Evolutionary conservation across 1,140 invertebrate species (phyloP).

Genomic region (Liolophura sinensis): DNA sequence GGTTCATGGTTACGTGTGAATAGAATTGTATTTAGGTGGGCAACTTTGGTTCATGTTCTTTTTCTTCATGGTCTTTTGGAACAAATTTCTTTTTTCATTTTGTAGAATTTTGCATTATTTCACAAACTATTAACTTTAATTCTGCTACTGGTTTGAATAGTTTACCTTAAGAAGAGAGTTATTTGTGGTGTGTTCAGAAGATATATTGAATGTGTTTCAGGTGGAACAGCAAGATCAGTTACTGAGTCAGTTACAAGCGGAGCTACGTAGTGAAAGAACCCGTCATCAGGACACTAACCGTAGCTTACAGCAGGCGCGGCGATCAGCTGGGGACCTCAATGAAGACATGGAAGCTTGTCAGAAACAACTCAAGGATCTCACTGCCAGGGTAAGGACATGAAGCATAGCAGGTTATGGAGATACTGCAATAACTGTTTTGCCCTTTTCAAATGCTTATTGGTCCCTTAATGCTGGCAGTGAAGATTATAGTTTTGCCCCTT

Average conservation of each 20-base stretch:
- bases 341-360: constrained; percentile 45
- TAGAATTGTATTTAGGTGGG: too few relatives aligned
- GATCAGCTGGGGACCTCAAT: constrained; percentile 41
- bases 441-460: too few relatives aligned
- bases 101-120: too few relatives aligned
- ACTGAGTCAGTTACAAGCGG: constrained; percentile 49
- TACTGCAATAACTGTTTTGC: too few relatives aligned
- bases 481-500: too few relatives aligned
- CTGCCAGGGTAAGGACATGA: constrained; percentile 32
- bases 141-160: neutral
- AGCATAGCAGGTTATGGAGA: too few relatives aligned
- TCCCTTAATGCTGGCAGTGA: too few relatives aligned
- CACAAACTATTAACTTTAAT: too few relatives aligned
- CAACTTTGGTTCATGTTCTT: too few relatives aligned
- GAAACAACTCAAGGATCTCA: constrained; percentile 42
- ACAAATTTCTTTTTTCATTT: too few relatives aligned
- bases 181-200: neutral
- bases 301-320: constrained; percentile 38
- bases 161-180: constrained; percentile 11
- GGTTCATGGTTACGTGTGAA: too few relatives aligned
- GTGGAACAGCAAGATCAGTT: constrained; percentile 53
- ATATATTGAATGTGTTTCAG: constrained; percentile 19
- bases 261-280: constrained; percentile 45
- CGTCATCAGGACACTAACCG: constrained; percentile 45
- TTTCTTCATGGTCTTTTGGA: too few relatives aligned